Conservation (phyloP, 2,888 invertebrate genomes). For the Mimas tiliae region DNA sequence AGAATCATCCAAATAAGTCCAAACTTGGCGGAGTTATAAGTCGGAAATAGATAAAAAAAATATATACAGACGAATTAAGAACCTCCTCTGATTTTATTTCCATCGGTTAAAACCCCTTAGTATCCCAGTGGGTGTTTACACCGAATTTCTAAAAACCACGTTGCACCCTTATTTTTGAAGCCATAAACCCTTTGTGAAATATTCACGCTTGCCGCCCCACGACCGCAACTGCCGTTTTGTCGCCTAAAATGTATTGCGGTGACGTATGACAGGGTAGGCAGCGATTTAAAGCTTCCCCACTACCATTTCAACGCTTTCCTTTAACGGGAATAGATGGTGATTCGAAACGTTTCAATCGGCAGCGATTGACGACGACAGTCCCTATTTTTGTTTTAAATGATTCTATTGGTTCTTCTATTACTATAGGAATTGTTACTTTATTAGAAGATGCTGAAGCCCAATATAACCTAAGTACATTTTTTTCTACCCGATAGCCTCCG, state of each 20-base stretch:
- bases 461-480: too few species aligned
- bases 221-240: conserved; percentile 25
- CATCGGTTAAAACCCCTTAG: not conserved
- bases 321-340: not conserved
- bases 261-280: conserved; percentile 32
- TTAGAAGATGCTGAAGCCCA: too few species aligned
- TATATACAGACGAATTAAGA: too few species aligned
- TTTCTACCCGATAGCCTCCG: too few species aligned
- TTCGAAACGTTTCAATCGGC: not conserved
- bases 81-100: not conserved
- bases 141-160: conserved; percentile 8
- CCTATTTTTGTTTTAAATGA: not conserved
- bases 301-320: not conserved
- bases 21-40: too few species aligned
- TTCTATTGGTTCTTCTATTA: not conserved
- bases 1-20: too few species aligned
- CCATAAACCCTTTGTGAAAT: conserved; percentile 22
- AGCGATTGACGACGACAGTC: not conserved
- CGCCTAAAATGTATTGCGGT: conserved; percentile 33
- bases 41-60: too few species aligned
- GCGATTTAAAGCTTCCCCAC: not conserved
- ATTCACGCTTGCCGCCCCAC: conserved; percentile 11
- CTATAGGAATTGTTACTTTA: too few species aligned
- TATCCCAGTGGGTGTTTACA: conserved; percentile 4
- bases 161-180: conserved; percentile 19